Evolutionary conservation across 2,797 vertebrate species (phyloP), one percentile per base, ranked within the genome.

Genomic region (Acipenser ruthenus): DNA sequence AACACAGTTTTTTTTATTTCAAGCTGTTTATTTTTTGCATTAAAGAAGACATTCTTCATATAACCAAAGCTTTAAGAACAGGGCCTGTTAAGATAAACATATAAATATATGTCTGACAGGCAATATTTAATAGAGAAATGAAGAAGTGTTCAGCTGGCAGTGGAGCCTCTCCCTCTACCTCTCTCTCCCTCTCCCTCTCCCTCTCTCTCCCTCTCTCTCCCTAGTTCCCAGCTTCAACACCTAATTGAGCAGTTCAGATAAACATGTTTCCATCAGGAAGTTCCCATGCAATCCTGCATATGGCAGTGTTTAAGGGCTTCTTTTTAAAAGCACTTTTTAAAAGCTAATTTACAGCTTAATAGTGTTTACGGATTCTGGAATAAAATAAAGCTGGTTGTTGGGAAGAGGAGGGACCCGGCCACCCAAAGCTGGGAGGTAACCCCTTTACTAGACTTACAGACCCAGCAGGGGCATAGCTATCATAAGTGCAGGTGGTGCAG

Each of bases 271-370:
- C 78, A 81, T 87, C 84, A 87, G 86, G 87, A 89, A 88, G 86
- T 90, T 90, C 88, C 86, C 87, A 89, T 87, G 87, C 86, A 89
- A 88, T 88, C 84, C 86, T 87, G 84, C 90, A 91, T 90, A 87
- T 91, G 89, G 89, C 85, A 91, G 84, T 86, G 89, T 90, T 92
- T 91, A 92, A 88, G 81, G 81, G 82, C 79, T 87, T 84, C 84
- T 90, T 86, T 89, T 75, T 86, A 85, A 83, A 83, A 85, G 78
- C 79, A 83, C 83, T 85, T 79, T 85, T 86, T 87, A 88, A 88
- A 15, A 88, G 84, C 86, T 88, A 90, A 90, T 88, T 89, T 90
- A 83, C 84, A 49, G 60, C 62, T 13, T 70, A 66, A 67, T 48
- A 67, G 37, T 37, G n/a, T 64, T 82, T 80, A 84, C 50, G 58